phyloP scores from a whole-genome alignment of 2,113 vertebrate species.

The Otolemur garnettii region DNA sequence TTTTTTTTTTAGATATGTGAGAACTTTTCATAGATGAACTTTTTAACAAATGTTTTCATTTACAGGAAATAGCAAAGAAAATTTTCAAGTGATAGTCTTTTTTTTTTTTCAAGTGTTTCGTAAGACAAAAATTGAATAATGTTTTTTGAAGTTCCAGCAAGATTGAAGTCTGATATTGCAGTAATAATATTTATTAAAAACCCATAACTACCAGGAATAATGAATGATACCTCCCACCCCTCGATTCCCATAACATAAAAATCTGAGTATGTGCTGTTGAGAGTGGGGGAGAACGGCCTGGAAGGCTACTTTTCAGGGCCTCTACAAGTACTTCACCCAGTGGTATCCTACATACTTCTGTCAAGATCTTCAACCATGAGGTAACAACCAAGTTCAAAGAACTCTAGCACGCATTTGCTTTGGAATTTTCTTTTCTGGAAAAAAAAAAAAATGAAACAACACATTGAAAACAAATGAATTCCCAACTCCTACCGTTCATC shows the following conservation, averaged over 20 bases:
- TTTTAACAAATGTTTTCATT: constrained; percentile 88
- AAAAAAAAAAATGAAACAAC: constrained; percentile 21
- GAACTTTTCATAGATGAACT: constrained; percentile 88
- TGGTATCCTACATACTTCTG: constrained; percentile 68
- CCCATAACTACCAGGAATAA: constrained; percentile 75
- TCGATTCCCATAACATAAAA: constrained; percentile 56
- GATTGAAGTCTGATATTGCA: constrained; percentile 85
- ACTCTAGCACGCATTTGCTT: constrained; percentile 52
- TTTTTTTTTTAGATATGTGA: constrained; percentile 83
- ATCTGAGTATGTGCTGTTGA: constrained; percentile 60
- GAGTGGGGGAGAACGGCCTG: constrained; percentile 56
- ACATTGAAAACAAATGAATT: constrained; percentile 67
- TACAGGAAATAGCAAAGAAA: constrained; percentile 87
- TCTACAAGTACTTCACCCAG: constrained; percentile 2
- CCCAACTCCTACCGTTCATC: constrained; percentile 63
- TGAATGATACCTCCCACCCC: constrained; percentile 67
- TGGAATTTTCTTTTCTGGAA: constrained; percentile 64
- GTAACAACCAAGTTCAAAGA: constrained; percentile 81
- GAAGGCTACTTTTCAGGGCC: constrained; percentile 59
- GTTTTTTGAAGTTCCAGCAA: constrained; percentile 85
- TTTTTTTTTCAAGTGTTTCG: constrained; percentile 83
- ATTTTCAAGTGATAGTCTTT: constrained; percentile 81
- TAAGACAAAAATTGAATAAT: constrained; percentile 84
- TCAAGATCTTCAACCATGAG: constrained; percentile 75
- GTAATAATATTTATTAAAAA: constrained; percentile 86